Evolutionary conservation across 2,797 vertebrate species (phyloP).

Genomic region (Chiloscyllium punctatum): DNA sequence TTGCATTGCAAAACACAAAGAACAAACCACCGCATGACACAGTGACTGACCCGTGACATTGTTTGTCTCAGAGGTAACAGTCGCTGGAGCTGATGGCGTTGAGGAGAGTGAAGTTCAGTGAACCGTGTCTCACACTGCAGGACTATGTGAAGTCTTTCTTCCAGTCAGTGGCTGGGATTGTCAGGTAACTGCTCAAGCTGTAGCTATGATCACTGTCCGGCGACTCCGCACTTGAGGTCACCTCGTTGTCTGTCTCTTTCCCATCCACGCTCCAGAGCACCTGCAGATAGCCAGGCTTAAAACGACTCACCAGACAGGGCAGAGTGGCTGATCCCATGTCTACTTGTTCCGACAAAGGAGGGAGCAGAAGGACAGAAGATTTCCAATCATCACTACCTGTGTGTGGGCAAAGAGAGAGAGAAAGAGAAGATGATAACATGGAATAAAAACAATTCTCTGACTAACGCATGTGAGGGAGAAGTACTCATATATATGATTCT

Average conservation of each 20-base stretch:
- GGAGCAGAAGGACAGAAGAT: constrained; percentile 22
- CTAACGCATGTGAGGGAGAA: too few relatives aligned
- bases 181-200: constrained; percentile 54
- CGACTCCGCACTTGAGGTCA: constrained; percentile 49
- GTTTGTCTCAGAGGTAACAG: neutral
- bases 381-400: neutral
- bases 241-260: constrained; percentile 46
- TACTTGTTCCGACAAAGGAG: constrained; percentile 42
- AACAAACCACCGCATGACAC: too few relatives aligned
- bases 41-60: too few relatives aligned
- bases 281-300: constrained; percentile 47
- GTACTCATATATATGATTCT: too few relatives aligned
- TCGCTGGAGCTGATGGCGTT: neutral
- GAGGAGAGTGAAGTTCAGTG: neutral
- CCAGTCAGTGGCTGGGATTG: constrained; percentile 48
- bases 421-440: too few relatives aligned
- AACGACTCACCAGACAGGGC: constrained; percentile 50
- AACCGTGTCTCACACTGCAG: constrained; percentile 2
- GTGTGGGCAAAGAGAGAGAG: neutral
- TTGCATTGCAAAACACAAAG: neutral
- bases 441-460: too few relatives aligned
- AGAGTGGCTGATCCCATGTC: constrained; percentile 45
- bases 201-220: constrained; percentile 50
- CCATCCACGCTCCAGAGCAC: constrained; percentile 52
- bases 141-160: constrained; percentile 35